Percentiles rank a stretch among this genome's conserved stretches.
These are phyloP conservation scores for Podocnemis expansa DNA, from an alignment of 2,113 vertebrate genomes.

Conservation along the genomic window DNA sequence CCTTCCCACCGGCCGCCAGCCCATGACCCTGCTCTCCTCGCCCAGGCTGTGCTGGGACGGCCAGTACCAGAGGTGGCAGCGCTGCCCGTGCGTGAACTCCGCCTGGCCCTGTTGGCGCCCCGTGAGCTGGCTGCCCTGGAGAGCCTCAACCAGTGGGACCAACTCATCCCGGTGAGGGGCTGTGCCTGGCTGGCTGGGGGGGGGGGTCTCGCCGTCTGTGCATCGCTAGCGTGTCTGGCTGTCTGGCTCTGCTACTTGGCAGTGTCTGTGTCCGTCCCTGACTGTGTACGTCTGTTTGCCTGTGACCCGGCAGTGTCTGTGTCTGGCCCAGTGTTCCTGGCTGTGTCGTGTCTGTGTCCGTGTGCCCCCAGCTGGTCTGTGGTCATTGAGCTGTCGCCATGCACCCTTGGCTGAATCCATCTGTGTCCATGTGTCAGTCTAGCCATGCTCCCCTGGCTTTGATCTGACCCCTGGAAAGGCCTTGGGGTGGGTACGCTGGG, in stretches of 20 bases:
- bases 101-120: constrained; percentile 79
- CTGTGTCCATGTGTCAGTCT: too few species aligned
- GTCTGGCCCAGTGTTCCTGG: too few species aligned
- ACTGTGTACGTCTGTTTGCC: too few species aligned
- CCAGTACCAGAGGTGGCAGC: constrained; percentile 74
- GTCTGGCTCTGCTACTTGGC: neutral
- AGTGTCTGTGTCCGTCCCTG: too few species aligned
- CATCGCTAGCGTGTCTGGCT: too few species aligned
- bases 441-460: neutral
- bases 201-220: neutral
- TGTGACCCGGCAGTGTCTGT: too few species aligned
- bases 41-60: constrained; percentile 78
- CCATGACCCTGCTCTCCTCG: neutral
- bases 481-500: fast-evolving
- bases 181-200: neutral
- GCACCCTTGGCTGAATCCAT: too few species aligned
- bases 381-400: too few species aligned
- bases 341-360: too few species aligned
- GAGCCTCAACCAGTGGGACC: constrained; percentile 76
- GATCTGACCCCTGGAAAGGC: neutral
- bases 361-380: too few species aligned
- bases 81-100: constrained; percentile 74
- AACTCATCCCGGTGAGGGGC: constrained; percentile 78
- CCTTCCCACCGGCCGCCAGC: fast-evolving
- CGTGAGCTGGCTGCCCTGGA: constrained; percentile 79